Evolutionary conservation across 30 jellyfish, hydroid and myxozoan genomes (phyloP).

Genomic region (Pelagia noctiluca): DNA sequence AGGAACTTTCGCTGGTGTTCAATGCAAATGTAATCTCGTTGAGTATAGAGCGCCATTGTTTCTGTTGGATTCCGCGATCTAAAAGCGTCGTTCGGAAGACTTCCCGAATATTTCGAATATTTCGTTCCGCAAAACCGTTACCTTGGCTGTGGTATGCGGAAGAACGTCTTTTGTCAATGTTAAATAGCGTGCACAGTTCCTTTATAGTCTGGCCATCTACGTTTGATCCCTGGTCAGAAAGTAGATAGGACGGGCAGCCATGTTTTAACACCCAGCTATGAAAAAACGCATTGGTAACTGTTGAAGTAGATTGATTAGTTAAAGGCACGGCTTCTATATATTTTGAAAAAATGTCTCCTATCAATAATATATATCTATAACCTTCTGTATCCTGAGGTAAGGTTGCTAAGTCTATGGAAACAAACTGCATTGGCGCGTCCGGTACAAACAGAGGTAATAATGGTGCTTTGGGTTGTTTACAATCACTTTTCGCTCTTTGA

Average conservation of each 20-base stretch:
- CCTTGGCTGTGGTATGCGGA: slow-evolving; percentile 15
- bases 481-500: slow-evolving; percentile 29
- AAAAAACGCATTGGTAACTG: slow-evolving; percentile 43
- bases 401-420: slow-evolving; percentile 52
- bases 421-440: slow-evolving; percentile 31
- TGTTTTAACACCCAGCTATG: slow-evolving; percentile 14
- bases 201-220: slow-evolving; percentile 20
- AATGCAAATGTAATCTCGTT: slow-evolving; percentile 17
- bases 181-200: slow-evolving; percentile 3
- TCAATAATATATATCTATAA: slow-evolving; percentile 48
- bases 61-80: slow-evolving; percentile 11
- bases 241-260: slow-evolving; percentile 50
- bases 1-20: slow-evolving; percentile 23
- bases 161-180: slow-evolving; percentile 36
- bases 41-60: slow-evolving; percentile 15
- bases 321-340: slow-evolving; percentile 63
- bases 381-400: slow-evolving; percentile 49
- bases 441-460: slow-evolving; percentile 31
- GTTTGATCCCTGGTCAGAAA: slow-evolving; percentile 51
- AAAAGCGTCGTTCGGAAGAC: not conserved
- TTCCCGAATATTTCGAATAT: slow-evolving; percentile 29
- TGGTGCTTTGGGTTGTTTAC: slow-evolving; percentile 59
- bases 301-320: slow-evolving; percentile 53
- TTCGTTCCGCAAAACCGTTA: slow-evolving; percentile 34
- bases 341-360: slow-evolving; percentile 62